A percentile compares a stretch with the other conserved stretches of the same genome.
phyloP scores from a whole-genome alignment of 2,113 vertebrate species.

The Grammomys dolichurus region DNA sequence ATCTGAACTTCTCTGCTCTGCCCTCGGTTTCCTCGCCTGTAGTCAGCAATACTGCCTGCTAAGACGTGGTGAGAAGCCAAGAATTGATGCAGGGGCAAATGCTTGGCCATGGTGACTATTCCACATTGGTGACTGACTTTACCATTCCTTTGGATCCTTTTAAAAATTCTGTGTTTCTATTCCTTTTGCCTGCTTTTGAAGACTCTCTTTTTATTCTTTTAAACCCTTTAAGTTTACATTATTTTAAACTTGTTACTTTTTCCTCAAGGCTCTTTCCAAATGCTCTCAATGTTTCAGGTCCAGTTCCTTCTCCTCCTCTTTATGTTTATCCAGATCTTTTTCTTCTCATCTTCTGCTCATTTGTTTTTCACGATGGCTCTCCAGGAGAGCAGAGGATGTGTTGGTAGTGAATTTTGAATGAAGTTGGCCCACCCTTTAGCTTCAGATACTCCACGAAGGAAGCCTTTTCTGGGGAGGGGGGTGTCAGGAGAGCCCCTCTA shows the following conservation, averaged over 20 bases:
- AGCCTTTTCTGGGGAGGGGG: neutral
- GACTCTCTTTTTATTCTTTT: neutral
- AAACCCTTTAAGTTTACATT: neutral
- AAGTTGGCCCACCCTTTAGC: neutral
- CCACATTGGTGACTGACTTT: fast-evolving
- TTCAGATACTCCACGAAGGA: neutral
- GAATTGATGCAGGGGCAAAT: neutral
- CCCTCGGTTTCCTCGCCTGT: neutral
- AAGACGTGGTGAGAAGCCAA: neutral
- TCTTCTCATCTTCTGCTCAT: neutral
- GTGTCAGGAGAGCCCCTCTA: neutral
- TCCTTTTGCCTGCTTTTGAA: neutral
- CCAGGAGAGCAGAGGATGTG: neutral
- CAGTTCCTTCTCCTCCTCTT: neutral
- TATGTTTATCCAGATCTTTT: neutral
- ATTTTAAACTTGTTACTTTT: constrained; percentile 15
- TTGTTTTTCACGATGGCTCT: neutral
- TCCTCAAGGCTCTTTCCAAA: constrained; percentile 29
- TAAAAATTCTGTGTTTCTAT: neutral
- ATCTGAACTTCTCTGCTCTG: neutral
- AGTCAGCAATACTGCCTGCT: neutral
- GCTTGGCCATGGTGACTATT: fast-evolving
- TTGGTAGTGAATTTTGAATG: neutral
- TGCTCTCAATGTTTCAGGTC: neutral
- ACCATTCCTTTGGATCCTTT: neutral